Base-by-base conservation (phyloP, 2,797 vertebrate genomes). In the Tenualosa thibaudeaui region DNA sequence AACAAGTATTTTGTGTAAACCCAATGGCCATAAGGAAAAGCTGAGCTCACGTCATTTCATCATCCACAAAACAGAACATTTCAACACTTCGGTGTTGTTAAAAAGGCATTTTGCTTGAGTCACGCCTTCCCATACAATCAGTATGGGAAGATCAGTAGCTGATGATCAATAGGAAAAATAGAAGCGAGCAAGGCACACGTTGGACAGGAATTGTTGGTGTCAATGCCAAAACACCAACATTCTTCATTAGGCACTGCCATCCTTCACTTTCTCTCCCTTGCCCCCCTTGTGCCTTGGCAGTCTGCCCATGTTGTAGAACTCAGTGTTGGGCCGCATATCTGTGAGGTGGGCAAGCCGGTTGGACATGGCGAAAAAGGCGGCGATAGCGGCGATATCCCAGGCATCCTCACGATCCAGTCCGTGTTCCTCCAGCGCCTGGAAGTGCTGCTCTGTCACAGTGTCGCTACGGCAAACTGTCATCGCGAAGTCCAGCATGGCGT, bases 311-410 rank as follows among this genome's bases (percentile, higher is more conserved):
- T 88, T 92, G 84, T 96, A 97, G 93, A 97, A 98, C 82, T 97
- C 96, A 1, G 84, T 0, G 84, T 97, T 98, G 5, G 96, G 96
- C 86, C 91, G 93, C 92, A 97, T 92, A 91, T 93, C 95, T 0
- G 95, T 93, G 46, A 96, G 90, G 83, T 97, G 96, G n/a, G 95
- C 95, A 17, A 98, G 91, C 0, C 93, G 91, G 86, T 96, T 98
- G 54, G 96, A 96, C 95, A 96, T 94, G n/a, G 96, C 95, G 68
- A 97, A 97, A 89, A 97, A 98, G 10, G 95, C 95, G 8, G 96
- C 86, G 40, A 97, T 93, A 87, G 94, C 92, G 17, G 93, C 95
- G 17, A 97, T 97, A 90, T 97, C 97, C 97, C 97, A 98, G 81
- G 95, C 94, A 1, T 97, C 96, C 88, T 98, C 97, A 0, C 86